Evolutionary conservation across 1,140 invertebrate genomes (phyloP).

Genomic region (Trachelipus rathkii): DNA sequence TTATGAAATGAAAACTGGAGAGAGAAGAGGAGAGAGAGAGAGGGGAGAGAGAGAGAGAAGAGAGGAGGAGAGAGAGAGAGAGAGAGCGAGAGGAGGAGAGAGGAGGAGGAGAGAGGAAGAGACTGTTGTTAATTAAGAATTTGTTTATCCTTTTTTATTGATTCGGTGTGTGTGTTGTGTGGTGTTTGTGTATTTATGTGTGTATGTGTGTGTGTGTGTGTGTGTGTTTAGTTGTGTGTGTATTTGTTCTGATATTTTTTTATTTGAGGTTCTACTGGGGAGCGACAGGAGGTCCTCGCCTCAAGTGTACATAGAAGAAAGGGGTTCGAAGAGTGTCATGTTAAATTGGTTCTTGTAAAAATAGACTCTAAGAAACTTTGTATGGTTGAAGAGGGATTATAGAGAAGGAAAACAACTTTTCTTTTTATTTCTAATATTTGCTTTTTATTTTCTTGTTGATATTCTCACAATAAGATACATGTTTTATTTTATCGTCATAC

Average conservation of each 20-base stretch:
- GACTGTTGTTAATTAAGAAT: no score
- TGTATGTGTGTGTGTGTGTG: background rate
- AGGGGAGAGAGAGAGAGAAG: no score
- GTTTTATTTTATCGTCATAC: no score
- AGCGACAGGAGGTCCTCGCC: background rate
- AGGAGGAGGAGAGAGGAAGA: no score
- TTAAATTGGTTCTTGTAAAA: constrained; percentile 3
- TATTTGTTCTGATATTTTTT: background rate
- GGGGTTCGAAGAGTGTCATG: background rate
- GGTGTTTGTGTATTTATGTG: background rate
- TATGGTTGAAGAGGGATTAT: background rate
- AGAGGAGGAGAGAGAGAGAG: no score
- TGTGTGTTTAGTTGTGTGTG: background rate
- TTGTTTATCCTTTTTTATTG: no score
- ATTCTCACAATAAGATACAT: no score
- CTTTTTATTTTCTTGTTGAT: background rate
- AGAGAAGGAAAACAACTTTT: background rate
- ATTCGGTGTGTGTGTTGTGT: no score
- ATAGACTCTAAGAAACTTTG: background rate
- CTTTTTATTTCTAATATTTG: background rate
- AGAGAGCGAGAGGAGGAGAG: no score
- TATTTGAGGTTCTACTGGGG: background rate
- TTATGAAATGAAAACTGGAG: no score
- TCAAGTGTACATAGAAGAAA: background rate
- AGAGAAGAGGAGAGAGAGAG: no score